These are phyloP conservation scores for Colostygia pectinataria DNA, from an alignment of 2,888 invertebrate species.

Conservation along the genomic window DNA sequence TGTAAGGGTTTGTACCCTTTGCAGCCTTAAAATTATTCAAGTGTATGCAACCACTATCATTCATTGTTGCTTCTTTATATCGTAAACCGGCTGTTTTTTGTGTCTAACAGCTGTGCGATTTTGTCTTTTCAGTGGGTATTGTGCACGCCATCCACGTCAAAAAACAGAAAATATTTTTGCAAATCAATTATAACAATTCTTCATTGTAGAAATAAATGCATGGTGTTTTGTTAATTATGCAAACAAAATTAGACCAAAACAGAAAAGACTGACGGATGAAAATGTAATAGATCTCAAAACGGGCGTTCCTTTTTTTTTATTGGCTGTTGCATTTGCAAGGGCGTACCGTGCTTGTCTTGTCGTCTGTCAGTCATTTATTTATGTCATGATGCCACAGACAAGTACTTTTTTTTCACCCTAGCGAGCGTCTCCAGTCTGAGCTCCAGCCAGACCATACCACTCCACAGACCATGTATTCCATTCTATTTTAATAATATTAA, in stretches of 20 bases:
- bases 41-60: conserved; percentile 90
- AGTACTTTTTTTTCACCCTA: no score
- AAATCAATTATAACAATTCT: conserved; percentile 8
- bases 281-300: no score
- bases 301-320: no score
- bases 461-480: no score
- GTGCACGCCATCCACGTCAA: conserved; percentile 3
- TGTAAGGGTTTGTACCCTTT: conserved; percentile 88
- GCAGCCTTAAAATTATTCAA: conserved; percentile 90
- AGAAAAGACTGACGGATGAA: conserved; percentile 11
- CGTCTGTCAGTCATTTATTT: no score
- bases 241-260: conserved; percentile 15
- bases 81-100: conserved; percentile 42
- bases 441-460: no score
- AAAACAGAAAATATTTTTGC: neutral
- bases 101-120: conserved; percentile 1
- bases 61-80: conserved; percentile 74
- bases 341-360: no score
- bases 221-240: conserved; percentile 2
- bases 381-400: no score
- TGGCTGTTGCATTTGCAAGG: no score
- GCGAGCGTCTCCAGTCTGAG: no score
- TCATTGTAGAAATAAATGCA: conserved; percentile 6
- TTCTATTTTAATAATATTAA: no score
- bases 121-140: neutral